Percentiles rank a stretch among this genome's conserved stretches.
Conservation (phyloP, 1,140 invertebrate species). For the Pogonomyrmex californicus region DNA sequence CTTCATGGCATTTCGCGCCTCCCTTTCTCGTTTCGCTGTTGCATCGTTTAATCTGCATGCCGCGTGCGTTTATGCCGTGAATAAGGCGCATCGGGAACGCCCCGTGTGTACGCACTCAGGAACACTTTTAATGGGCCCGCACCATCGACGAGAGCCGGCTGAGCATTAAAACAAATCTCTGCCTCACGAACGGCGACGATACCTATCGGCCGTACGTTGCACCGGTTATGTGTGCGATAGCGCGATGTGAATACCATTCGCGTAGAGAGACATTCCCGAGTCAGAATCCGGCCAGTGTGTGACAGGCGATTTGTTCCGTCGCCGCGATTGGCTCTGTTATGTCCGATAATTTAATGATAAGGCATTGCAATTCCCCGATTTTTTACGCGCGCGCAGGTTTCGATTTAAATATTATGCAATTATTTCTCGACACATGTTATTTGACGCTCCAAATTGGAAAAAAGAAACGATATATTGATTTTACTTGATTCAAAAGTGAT, state of each 20-base stretch:
- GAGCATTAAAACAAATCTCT: conserved; percentile 72
- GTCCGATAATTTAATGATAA: conserved; percentile 29
- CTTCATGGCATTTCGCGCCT: conserved; percentile 51
- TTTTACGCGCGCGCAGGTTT: background rate
- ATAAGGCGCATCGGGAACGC: conserved; percentile 54
- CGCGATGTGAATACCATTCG: conserved; percentile 59
- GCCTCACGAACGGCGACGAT: conserved; percentile 56
- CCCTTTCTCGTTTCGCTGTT: conserved; percentile 28
- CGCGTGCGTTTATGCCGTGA: conserved; percentile 35
- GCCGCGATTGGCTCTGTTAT: conserved; percentile 45
- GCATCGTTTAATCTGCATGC: conserved; percentile 62
- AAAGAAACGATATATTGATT: background rate
- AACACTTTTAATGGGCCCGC: conserved; percentile 66
- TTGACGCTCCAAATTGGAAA: background rate
- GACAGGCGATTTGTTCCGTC: conserved; percentile 56
- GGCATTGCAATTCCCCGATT: background rate
- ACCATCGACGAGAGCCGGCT: conserved; percentile 54
- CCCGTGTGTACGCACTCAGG: conserved; percentile 44
- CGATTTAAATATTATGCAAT: conserved; percentile 35
- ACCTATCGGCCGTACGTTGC: conserved; percentile 59
- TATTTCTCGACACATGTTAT: background rate
- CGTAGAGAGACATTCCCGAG: conserved; percentile 30
- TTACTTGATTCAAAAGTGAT: background rate
- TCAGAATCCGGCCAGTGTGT: conserved; percentile 33
- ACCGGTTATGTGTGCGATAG: conserved; percentile 32